Evolutionary conservation across 2,113 vertebrate genomes (phyloP).

Genomic region (Peucedramus taeniatus): DNA sequence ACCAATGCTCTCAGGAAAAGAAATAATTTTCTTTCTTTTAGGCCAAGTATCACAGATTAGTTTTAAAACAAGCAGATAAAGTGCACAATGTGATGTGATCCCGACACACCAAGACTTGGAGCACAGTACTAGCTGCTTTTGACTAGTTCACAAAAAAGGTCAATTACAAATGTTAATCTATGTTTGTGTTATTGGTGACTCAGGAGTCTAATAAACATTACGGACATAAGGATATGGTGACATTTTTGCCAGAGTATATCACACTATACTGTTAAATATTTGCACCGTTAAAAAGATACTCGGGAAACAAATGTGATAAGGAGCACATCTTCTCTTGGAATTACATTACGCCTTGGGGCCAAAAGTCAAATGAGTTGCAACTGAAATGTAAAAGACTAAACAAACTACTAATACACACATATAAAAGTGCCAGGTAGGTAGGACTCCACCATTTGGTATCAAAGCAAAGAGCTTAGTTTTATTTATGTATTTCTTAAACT

Average conservation of each 20-base stretch:
- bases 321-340: not conserved
- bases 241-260: not conserved
- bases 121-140: not conserved
- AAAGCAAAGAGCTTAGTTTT: not conserved
- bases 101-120: accelerated
- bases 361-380: not conserved
- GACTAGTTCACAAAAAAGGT: not conserved
- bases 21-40: not conserved
- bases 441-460: not conserved
- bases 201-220: not conserved
- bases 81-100: accelerated
- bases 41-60: not conserved
- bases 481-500: not conserved
- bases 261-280: not conserved
- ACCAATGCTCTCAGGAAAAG: not conserved
- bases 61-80: not conserved
- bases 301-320: not conserved
- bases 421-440: not conserved
- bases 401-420: not conserved
- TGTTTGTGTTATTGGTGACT: not conserved
- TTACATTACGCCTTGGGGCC: not conserved
- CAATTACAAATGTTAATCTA: not conserved
- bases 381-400: not conserved
- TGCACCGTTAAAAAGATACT: not conserved
- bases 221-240: not conserved